Conservation (phyloP, 2,797 vertebrate genomes). For the Halcyon leucocephala region DNA sequence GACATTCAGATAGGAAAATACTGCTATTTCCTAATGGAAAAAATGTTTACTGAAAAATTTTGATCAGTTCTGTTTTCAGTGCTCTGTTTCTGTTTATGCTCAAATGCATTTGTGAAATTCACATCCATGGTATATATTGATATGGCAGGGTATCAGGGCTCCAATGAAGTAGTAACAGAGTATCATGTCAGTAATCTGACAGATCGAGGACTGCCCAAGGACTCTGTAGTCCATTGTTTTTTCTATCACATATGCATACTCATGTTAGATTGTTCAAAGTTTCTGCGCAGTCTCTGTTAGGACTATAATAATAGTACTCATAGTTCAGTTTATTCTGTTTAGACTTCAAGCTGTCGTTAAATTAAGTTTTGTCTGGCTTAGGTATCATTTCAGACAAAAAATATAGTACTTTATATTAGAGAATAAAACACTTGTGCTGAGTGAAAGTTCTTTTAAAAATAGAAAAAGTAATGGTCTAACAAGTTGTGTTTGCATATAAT, state of each 20-base stretch:
- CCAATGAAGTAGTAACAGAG: constrained; percentile 3
- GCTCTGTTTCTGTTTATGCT: constrained; percentile 7
- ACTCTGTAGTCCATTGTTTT: neutral
- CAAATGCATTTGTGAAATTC: neutral
- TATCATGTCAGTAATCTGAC: constrained; percentile 26
- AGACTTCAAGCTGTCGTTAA: neutral
- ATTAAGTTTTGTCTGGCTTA: neutral
- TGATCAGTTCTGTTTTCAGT: neutral
- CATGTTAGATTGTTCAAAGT: neutral
- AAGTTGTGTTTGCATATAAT: neutral
- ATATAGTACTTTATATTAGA: neutral
- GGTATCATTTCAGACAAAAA: neutral
- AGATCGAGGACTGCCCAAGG: constrained; percentile 45
- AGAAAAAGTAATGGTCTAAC: neutral
- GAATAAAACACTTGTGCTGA: neutral
- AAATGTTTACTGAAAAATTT: neutral
- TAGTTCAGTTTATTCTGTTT: neutral
- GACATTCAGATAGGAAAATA: neutral
- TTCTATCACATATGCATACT: neutral
- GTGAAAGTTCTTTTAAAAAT: neutral
- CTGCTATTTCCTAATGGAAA: neutral
- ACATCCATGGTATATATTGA: neutral
- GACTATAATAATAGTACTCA: neutral
- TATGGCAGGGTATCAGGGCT: constrained; percentile 1
- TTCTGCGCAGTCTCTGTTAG: neutral